These are phyloP conservation scores for Centroberyx gerrardi DNA, from an alignment of 2,797 vertebrate genomes.

Conservation along the genomic window DNA sequence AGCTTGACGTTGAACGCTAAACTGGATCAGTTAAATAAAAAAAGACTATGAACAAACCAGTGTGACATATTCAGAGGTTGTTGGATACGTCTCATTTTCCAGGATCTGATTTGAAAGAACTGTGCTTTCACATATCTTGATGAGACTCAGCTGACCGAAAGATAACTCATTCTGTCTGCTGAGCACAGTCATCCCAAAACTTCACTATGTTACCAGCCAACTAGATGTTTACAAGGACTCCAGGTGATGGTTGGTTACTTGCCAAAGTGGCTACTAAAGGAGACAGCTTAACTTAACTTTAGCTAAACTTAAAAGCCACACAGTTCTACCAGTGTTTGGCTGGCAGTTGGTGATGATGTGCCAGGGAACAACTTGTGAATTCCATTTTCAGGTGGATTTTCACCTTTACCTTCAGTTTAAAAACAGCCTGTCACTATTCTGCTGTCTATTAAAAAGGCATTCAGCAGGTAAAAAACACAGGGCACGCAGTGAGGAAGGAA, in stretches of 20 bases:
- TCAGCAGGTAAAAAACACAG: conserved; percentile 67
- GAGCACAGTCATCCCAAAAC: no score
- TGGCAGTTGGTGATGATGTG: not conserved
- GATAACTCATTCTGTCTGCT: no score
- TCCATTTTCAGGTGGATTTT: conserved; percentile 38
- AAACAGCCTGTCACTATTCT: conserved; percentile 49
- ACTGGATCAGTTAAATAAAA: no score
- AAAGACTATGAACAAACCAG: not conserved
- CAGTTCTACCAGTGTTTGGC: no score
- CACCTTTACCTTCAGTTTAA: conserved; percentile 21
- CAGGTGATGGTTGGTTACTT: no score
- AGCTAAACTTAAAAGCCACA: no score
- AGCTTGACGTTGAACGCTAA: no score
- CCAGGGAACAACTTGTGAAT: not conserved
- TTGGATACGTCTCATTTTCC: conserved; percentile 23
- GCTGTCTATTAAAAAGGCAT: conserved; percentile 68
- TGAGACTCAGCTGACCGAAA: not conserved
- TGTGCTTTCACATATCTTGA: conserved; percentile 17
- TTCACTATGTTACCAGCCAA: no score
- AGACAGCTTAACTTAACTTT: no score
- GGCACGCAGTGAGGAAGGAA: conserved; percentile 64
- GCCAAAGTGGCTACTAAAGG: no score
- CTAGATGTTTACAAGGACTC: no score
- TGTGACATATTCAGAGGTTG: not conserved
- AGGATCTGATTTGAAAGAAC: conserved; percentile 25